Percentiles rank a stretch among this genome's conserved stretches.
phyloP scores from a whole-genome alignment of 2,888 invertebrate genomes.

The Leptothorax acervorum region DNA sequence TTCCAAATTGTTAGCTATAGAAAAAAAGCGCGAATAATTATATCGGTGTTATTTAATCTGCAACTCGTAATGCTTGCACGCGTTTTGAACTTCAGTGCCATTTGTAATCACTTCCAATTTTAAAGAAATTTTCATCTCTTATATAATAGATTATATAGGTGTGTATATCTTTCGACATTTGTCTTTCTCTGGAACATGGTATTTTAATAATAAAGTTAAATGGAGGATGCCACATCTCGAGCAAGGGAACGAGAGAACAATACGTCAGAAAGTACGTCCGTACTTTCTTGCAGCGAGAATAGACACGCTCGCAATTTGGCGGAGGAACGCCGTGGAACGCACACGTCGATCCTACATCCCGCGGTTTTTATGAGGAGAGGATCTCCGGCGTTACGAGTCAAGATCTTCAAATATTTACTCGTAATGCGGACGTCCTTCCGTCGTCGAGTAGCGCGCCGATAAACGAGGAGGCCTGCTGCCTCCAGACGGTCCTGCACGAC shows the following conservation, averaged over 20 bases:
- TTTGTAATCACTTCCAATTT: neutral
- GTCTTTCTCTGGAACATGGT: neutral
- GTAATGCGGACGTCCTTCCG: conserved; percentile 82
- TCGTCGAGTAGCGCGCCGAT: conserved; percentile 77
- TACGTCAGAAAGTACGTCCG: conserved; percentile 36
- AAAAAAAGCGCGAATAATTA: neutral
- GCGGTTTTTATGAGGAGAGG: conserved; percentile 80
- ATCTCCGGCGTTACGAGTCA: conserved; percentile 77
- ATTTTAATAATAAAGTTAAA: conserved; percentile 27
- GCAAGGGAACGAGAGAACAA: conserved; percentile 43
- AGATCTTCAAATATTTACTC: conserved; percentile 83
- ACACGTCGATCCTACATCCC: conserved; percentile 78
- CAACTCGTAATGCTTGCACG: neutral
- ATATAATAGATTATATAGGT: neutral
- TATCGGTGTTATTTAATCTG: neutral
- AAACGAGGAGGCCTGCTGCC: conserved; percentile 74
- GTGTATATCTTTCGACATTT: neutral
- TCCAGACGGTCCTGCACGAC: conserved; percentile 70
- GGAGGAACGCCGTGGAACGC: conserved; percentile 72
- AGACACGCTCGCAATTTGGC: conserved; percentile 63
- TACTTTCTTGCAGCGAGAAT: conserved; percentile 41
- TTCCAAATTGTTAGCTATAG: neutral
- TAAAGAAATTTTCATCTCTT: neutral
- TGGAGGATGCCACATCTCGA: conserved; percentile 3
- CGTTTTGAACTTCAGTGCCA: neutral